Base-by-base conservation (phyloP, 2,113 vertebrate species). In the Neomonachus schauinslandi region DNA sequence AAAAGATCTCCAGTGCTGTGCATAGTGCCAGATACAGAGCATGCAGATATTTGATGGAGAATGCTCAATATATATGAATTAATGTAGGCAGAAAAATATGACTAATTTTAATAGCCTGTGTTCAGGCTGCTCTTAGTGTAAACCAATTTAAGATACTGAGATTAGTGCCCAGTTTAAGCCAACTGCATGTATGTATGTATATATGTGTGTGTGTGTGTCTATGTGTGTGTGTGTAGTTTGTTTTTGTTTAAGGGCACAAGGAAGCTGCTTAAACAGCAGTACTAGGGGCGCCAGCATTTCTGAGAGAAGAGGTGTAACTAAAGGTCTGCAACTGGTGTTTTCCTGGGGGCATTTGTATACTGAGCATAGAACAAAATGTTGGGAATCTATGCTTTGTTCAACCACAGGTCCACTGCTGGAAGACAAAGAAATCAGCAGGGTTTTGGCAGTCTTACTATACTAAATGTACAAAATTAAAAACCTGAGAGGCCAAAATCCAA, bases 381-480 rank as follows among this genome's bases (percentile, higher is more conserved):
- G 13, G 72, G 74, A 89, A 95, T 72, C 21, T 49, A 86, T 79
- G 31, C n/a, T 95, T 84, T 91, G 31, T 88, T 85, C n/a, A 65
- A 65, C 91, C 53, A 90, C 53, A 88, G 69, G 22, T 72, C 53
- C 46, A 65, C n/a, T 67, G 59, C 53, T 49, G 51, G 74, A 72
- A 51, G 67, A 88, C 33, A 91, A 55, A 85, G 39, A 55, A 84
- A 59, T 24, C 72, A 59, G 61, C 28, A 51, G 33, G 65, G 28
- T 89, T 89, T 53, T 89, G 55, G 33, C 16, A 95, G 57, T 81
- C 81, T 93, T 61, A 42, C 18, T 55, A 13, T 19, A 42, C 19
- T 77, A 69, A 18, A 69, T 24, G 83, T 31, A 93, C 22, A 87
- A 87, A 91, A 77, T 5, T 71, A 63, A 93, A 83, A 57, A n/a